phyloP scores from a whole-genome alignment of 1,140 invertebrate genomes.

The Lepidurus packardi region DNA sequence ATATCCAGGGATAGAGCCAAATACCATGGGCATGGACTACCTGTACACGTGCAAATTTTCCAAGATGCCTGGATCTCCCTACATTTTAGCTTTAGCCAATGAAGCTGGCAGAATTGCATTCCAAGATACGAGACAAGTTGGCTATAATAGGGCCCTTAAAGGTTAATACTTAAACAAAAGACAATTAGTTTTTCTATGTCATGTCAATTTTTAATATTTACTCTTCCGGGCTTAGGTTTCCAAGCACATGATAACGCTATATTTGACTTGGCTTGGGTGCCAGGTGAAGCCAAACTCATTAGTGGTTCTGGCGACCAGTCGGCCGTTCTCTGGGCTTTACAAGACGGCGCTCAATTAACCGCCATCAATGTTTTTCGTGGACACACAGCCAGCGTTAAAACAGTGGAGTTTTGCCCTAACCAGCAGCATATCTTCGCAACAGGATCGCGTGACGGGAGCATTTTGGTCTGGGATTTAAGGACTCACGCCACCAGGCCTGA shows the following conservation, averaged over 20 bases:
- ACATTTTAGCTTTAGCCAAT: constrained; percentile 72
- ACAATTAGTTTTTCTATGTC: neutral
- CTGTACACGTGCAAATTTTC: constrained; percentile 49
- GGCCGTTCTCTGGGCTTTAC: constrained; percentile 64
- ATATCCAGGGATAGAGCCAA: constrained; percentile 45
- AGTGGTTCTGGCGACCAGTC: constrained; percentile 80
- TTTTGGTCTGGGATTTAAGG: constrained; percentile 75
- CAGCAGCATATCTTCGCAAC: constrained; percentile 69
- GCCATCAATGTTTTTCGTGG: constrained; percentile 57
- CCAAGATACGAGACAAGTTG: constrained; percentile 48
- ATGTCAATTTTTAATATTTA: neutral
- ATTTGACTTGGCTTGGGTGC: constrained; percentile 81
- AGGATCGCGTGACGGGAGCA: constrained; percentile 73
- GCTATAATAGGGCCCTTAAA: constrained; percentile 24
- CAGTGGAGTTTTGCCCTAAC: constrained; percentile 59
- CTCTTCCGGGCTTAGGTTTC: constrained; percentile 40
- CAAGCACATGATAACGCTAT: constrained; percentile 78
- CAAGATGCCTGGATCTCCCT: constrained; percentile 50
- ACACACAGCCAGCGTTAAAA: constrained; percentile 73
- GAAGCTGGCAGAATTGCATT: constrained; percentile 71
- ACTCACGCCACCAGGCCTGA: constrained; percentile 46
- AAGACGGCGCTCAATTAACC: constrained; percentile 36
- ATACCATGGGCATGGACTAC: constrained; percentile 38
- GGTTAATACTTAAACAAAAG: neutral
- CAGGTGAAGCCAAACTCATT: constrained; percentile 63